Evolutionary conservation across 2,888 invertebrate genomes (phyloP).

Genomic region (Eristalis intricaria): DNA sequence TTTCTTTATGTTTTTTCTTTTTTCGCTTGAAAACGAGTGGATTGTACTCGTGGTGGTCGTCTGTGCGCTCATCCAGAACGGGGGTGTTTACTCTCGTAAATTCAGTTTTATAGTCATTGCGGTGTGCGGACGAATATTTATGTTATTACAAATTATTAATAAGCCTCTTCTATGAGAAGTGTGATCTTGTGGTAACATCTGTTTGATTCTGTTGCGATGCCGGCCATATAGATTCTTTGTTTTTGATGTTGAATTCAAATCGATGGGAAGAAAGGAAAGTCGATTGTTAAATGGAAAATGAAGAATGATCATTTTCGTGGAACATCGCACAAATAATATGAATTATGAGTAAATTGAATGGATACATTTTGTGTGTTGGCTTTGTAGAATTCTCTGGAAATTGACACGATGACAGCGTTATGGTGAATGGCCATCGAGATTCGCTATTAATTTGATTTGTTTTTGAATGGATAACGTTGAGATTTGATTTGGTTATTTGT

Average conservation of each 20-base stretch:
- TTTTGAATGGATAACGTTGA: not conserved
- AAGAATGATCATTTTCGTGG: conserved; percentile 8
- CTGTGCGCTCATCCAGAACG: conserved; percentile 17
- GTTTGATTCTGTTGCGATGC: not conserved
- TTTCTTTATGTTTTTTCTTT: not conserved
- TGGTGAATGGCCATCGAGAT: not conserved
- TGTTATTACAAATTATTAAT: conserved; percentile 65
- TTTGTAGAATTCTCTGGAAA: not conserved
- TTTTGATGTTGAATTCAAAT: conserved; percentile 12
- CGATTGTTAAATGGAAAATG: conserved; percentile 11
- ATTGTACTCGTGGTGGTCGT: conserved; percentile 38
- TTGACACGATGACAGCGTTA: not conserved
- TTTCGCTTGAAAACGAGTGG: conserved; percentile 17
- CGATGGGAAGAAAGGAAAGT: not conserved
- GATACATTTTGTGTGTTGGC: not conserved
- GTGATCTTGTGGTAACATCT: conserved; percentile 61
- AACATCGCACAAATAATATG: conserved; percentile 3
- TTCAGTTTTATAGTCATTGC: conserved; percentile 61
- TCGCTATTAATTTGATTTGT: not conserved
- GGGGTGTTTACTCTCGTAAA: conserved; percentile 64
- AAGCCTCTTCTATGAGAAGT: conserved; percentile 43
- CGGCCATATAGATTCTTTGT: not conserved
- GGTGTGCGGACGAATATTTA: conserved; percentile 48
- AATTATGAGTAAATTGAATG: conserved; percentile 3
- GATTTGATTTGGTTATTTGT: no score